Percentiles rank a stretch among this genome's conserved stretches.
These are phyloP conservation scores for Yponomeuta evonymella DNA, from an alignment of 2,888 invertebrate genomes.

Conservation along the genomic window DNA sequence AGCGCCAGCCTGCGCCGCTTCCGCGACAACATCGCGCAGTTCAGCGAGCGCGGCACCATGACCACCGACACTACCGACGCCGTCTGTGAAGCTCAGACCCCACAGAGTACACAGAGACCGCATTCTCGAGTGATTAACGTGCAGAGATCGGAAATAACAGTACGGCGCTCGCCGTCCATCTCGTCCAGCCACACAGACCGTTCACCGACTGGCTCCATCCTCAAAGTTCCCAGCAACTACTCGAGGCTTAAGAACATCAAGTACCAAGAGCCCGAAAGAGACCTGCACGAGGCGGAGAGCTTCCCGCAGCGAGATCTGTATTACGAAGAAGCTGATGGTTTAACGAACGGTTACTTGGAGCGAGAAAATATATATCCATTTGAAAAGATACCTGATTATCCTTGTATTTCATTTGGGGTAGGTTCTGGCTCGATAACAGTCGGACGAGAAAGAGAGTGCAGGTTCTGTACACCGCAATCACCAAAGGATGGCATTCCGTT, in stretches of 20 bases:
- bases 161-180: not conserved
- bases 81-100: not conserved
- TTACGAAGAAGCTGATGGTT: not conserved
- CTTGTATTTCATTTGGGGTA: not conserved
- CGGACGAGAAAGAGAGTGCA: not conserved
- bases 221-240: not conserved
- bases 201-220: not conserved
- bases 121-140: not conserved
- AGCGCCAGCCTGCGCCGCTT: not conserved
- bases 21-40: not conserved
- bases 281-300: not conserved
- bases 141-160: not conserved
- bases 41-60: constrained; percentile 3
- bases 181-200: not conserved
- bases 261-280: not conserved
- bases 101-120: not conserved
- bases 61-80: not conserved
- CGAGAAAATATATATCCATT: not conserved
- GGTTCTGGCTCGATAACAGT: not conserved
- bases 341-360: not conserved
- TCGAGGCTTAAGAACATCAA: not conserved
- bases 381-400: not conserved
- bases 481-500: not conserved
- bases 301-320: not conserved
- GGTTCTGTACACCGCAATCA: not conserved